These are phyloP conservation scores for Phlogophora meticulosa DNA, from an alignment of 2,888 invertebrate genomes.

Conservation along the genomic window DNA sequence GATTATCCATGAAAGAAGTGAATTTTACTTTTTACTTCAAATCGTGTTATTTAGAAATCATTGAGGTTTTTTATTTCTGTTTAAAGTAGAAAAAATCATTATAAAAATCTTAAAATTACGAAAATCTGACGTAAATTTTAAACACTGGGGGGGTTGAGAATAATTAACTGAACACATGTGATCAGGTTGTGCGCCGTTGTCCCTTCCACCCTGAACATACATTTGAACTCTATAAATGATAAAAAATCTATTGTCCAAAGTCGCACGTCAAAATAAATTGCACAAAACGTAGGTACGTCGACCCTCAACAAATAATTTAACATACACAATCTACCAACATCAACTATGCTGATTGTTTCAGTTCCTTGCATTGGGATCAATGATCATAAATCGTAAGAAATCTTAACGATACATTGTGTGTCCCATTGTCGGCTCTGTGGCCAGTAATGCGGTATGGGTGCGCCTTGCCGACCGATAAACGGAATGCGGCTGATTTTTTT, in stretches of 20 bases:
- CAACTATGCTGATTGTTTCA: constrained; percentile 73
- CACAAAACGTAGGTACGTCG: constrained; percentile 10
- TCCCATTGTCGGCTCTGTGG: constrained; percentile 23
- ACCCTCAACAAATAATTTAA: constrained; percentile 21
- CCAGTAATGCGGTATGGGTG: constrained; percentile 26
- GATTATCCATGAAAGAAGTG: too few species aligned
- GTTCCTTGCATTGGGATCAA: constrained; percentile 71
- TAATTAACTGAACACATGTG: too few species aligned
- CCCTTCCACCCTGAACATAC: too few species aligned
- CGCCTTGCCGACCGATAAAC: constrained; percentile 24
- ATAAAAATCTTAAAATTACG: too few species aligned
- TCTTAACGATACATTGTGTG: constrained; percentile 45
- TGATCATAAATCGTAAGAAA: constrained; percentile 65
- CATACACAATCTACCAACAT: constrained; percentile 13
- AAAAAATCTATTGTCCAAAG: background rate
- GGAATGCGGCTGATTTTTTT: constrained; percentile 55
- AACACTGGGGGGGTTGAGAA: too few species aligned
- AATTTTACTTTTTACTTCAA: too few species aligned
- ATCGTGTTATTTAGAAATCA: too few species aligned
- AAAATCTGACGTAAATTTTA: too few species aligned
- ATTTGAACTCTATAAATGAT: too few species aligned
- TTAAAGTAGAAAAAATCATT: too few species aligned
- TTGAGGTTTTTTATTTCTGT: too few species aligned
- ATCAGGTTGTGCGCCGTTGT: too few species aligned
- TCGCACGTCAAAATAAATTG: background rate